Base-by-base conservation (phyloP, 2,113 vertebrate genomes). In the Paradoxurus hermaphroditus region DNA sequence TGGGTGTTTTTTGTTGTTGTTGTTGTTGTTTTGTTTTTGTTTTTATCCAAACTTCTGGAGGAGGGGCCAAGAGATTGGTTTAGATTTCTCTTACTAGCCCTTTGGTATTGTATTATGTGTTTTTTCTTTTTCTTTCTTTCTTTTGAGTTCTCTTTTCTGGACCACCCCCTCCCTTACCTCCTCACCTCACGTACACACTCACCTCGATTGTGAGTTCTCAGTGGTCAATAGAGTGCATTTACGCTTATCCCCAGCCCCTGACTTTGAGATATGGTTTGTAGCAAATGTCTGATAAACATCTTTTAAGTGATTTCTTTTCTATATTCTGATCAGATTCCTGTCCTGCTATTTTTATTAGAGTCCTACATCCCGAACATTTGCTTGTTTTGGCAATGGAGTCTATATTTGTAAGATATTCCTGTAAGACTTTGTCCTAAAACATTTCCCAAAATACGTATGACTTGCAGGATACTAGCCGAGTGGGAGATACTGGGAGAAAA, bases 261-360 rank as follows among this genome's bases (percentile, higher is more conserved):
- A 77, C 46, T 93, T 75, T 56, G 63, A 53, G 72, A 46, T 56
- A 16, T 36, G 14, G 79, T 93, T 95, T 87, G 39, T 87, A 81
- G 49, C 79, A 92, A 91, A 90, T 29, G 56, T 51, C 88, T 79
- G 84, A 67, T 94, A 94, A 96, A 83, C 70, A 31, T 89, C 86
- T 86, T 63, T 27, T 73, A 91, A 97, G 62, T 63, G 46, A 88
- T 89, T 95, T 89, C 65, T 91, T 85, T 93, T 96, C 91, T 92
- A 18, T 83, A 68, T 89, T 94, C 93, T 91, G 53, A 94, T 94
- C 82, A 68, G 70, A 91, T 91, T 97, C 46, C 93, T n/a, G 5
- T 56, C 62, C 94, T 36, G 5, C 34, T 94, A 56, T 94, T 97
- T 98, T 95, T 94, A 94, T 79, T 70, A 73, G 25, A 93, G 62